Evolutionary conservation across 1,140 invertebrate species (phyloP), one percentile per base, ranked within the genome.

Genomic region (Tachypleus tridentatus): DNA sequence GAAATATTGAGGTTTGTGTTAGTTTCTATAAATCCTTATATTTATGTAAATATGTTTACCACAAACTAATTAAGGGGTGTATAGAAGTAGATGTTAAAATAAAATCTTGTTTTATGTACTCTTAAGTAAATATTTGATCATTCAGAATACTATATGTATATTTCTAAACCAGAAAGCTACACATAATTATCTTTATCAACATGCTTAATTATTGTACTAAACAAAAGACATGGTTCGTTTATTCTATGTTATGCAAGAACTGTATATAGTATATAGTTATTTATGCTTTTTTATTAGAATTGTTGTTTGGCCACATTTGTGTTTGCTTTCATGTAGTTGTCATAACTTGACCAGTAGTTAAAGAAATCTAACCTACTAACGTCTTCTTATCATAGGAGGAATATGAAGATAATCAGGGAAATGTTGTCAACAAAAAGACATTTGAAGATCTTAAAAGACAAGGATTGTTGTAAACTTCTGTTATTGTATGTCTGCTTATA

Each of bases 361-460:
- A 29, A 29, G 29, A 29, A 29, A 29, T 29, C 29, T 29, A 29
- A 29, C 29, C 29, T 29, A 29, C 29, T 29, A 29, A 29, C 29
- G 29, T 29, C 29, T 29, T 29, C 29, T 29, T 29, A 29, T 60
- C 51, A 47, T n/a, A 67, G 79, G 97, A 99, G 80, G 97, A 99
- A 76, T 99, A 91, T 81, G 97, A 99, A 82, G 97, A 99, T 81
- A 95, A 93, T 0, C 83, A 87, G 72, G 97, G 97, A 50, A 99
- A 99, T 83, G 97, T 99, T 11, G 93, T 99, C 1, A 98, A 95
- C 80, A 86, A 93, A 67, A 98, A 98, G 78, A 99, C 94, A 0
- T 99, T 88, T 75, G 96, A 99, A 77, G 96, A 99, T 85, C 84
- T 99, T 63, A 98, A 98, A 76, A 81, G 97, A 76, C 97, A 99